Percentiles rank a stretch among this genome's conserved stretches.
phyloP scores from a whole-genome alignment of 2,888 invertebrate genomes.

The Microplitis manilae region DNA sequence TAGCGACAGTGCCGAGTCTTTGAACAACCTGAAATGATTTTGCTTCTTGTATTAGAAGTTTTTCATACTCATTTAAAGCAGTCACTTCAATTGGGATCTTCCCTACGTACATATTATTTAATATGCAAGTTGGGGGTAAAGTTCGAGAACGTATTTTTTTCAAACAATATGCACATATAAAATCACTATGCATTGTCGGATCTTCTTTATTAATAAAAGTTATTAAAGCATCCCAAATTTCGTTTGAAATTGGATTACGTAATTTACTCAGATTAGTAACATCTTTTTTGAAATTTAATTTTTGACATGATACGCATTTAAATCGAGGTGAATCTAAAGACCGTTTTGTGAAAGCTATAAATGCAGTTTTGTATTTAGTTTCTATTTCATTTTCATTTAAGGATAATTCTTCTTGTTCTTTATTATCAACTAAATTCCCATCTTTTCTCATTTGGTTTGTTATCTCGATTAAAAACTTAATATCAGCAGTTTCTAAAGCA shows the following conservation, averaged over 20 bases:
- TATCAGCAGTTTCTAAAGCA: slow-evolving; percentile 3
- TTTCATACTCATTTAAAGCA: neutral
- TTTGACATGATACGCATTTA: slow-evolving; percentile 21
- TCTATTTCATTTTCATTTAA: slow-evolving; percentile 20
- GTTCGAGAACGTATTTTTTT: neutral
- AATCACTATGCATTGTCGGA: neutral
- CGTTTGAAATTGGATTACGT: neutral
- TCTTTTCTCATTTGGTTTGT: neutral
- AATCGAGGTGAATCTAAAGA: neutral
- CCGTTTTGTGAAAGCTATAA: slow-evolving; percentile 2
- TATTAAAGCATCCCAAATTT: neutral
- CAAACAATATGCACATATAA: neutral
- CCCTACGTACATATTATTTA: slow-evolving; percentile 40
- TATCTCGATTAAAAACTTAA: neutral
- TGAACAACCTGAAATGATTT: slow-evolving; percentile 63
- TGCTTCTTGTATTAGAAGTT: too few species aligned
- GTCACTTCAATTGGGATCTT: slow-evolving; percentile 44
- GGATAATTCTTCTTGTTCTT: neutral
- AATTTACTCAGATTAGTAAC: neutral
- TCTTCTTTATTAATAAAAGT: too few species aligned
- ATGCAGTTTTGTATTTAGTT: slow-evolving; percentile 12
- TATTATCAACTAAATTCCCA: slow-evolving; percentile 4
- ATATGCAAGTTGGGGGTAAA: neutral
- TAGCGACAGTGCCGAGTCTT: slow-evolving; percentile 58
- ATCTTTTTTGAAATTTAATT: neutral